Base-by-base conservation (phyloP, 2,113 vertebrate genomes). In the Micronycteris hirsuta region DNA sequence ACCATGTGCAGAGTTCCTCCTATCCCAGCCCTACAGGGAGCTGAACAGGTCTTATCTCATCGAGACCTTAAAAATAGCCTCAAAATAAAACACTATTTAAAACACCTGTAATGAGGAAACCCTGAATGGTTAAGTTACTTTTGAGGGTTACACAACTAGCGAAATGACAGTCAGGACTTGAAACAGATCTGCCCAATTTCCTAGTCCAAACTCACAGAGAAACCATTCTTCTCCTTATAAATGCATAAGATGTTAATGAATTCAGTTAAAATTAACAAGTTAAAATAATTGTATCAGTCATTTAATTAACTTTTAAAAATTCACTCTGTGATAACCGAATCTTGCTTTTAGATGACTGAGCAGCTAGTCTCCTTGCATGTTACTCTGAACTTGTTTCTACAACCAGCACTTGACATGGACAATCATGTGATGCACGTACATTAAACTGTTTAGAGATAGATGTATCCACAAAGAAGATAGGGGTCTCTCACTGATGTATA, bases 251-350 rank as follows among this genome's bases (percentile, higher is more conserved):
- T 77, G 68, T 84, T 80, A 56, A 38, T 85, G 65, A 78, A 36
- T 78, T 77, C 15, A 71, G 68, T 89, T 83, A 83, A 96, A 70
- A 89, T 82, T 77, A 70, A 74, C 28, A 89, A 96, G 43, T 83
- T 63, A 63, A 61, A 83, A 83, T 45, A 63, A 83, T 22, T 7
- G 17, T 83, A 45, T 63, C 49, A 63, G n/a, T 91, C 7, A 28
- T 76, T 74, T 20, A 83, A 33, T 22, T 91, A 43, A 70, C 13
- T 86, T 94, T 67, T 19, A 16, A 49, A 94, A 84, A 31, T 31
- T 31, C 26, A 36, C 7, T n/a, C 70, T 56, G 11, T 95, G 83
- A 78, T 7, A 94, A 80, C 5, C 0, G 0, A 73, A 80, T 86
- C 24, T 95, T 47, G 33, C 47, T 70, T 96, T 96, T 28, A 68